Base-by-base conservation (phyloP, 2,797 vertebrate species). In the Pangasius macronema region DNA sequence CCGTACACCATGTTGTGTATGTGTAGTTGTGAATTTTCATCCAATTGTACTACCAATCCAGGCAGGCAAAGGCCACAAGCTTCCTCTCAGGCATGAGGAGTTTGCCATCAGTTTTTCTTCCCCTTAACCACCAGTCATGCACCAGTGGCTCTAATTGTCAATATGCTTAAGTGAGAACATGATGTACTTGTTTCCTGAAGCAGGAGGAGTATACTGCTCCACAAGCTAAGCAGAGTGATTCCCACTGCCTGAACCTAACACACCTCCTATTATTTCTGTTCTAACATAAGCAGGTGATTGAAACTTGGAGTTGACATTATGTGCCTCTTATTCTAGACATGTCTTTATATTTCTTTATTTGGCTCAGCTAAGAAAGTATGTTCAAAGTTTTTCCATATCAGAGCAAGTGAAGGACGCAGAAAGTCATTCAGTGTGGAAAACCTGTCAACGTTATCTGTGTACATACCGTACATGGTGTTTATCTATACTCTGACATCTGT, bases 251-350 rank as follows among this genome's bases (percentile, higher is more conserved):
- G 59, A 46, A 63, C 14, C 36, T 65, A 82, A 82, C 27, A 82
- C 80, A 65, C 55, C 20, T 59, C 9, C 5, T 80, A 39, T 27
- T 81, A 42, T 81, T 63, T 42, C 24, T 63, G 3, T 46, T 49
- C 39, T 82, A 88, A 88, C 85, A 87, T 53, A 8, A 76, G 88
- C 53, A 46, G 57, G 5, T 61, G 36, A 24, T 65, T 67, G 22
- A 86, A 79, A 36, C 51, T 57, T 55, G n/a, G 49, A 65, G 14
- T 55, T 77, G 57, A 61, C 13, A 61, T 81, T 24, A 39, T 81
- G 79, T 81, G 79, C 79, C 86, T 87, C 82, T 79, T 80, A 70
- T 68, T 79, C 73, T 59, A 59, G 65, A 86, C 61, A 73, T 33
- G 79, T 61, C 46, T 55, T 49, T 49, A 55, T 57, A 46, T 59